Conservation (phyloP, 2,113 vertebrate genomes). For the human (Homo sapiens) region DNA sequence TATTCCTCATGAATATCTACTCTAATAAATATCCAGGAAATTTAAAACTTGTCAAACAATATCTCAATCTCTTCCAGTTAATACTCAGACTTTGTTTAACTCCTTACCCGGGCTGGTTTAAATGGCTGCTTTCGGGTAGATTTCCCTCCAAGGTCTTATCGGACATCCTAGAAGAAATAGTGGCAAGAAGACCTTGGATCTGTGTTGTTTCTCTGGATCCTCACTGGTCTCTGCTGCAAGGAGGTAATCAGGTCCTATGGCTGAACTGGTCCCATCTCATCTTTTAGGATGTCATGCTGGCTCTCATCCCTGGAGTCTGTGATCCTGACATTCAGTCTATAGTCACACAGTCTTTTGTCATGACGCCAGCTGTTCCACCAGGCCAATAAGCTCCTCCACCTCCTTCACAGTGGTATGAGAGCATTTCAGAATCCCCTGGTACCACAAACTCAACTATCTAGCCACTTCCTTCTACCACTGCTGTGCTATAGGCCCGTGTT, state of each 20-base stretch:
- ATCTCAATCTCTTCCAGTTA: not conserved
- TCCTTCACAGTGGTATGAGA: not conserved
- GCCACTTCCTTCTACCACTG: not conserved
- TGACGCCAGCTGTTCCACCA: not conserved
- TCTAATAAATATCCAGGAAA: not conserved
- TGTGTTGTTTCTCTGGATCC: not conserved
- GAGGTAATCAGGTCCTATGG: not conserved
- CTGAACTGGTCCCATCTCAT: not conserved
- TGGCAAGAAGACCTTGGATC: not conserved
- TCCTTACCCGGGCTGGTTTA: not conserved
- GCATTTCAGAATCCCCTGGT: not conserved
- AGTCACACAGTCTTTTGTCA: not conserved
- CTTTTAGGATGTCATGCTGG: not conserved
- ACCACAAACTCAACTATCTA: not conserved
- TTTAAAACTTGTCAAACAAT: not conserved
- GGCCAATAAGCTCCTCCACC: not conserved
- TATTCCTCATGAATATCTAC: not conserved
- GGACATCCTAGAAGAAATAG: not conserved
- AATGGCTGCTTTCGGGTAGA: not conserved
- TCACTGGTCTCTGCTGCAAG: not conserved
- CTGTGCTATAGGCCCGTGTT: rapidly evolving
- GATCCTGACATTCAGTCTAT: not conserved
- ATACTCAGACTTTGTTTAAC: not conserved
- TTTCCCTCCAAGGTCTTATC: not conserved
- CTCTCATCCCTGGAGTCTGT: not conserved